These are phyloP conservation scores for Smutsia gigantea DNA, from an alignment of 2,797 vertebrate species.

Conservation along the genomic window DNA sequence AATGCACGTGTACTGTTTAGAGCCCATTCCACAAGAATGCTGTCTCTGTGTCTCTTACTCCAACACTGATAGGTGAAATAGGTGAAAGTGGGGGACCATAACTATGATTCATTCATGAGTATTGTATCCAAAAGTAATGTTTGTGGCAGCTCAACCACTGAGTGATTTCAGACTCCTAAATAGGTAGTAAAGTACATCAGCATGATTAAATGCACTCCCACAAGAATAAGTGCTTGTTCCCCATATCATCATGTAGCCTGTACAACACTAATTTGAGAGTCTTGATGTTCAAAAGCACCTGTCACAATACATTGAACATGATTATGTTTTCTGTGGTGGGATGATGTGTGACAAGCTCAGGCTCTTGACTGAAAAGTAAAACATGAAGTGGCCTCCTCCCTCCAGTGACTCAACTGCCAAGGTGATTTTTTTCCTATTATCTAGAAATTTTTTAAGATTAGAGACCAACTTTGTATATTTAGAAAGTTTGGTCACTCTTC, in stretches of 20 bases:
- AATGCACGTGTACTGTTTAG: constrained; percentile 64
- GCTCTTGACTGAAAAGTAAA: constrained; percentile 49
- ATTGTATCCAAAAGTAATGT: constrained; percentile 84
- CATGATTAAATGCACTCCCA: constrained; percentile 78
- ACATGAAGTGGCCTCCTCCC: background rate
- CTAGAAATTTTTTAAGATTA: constrained; percentile 28
- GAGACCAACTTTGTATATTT: background rate
- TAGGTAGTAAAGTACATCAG: constrained; percentile 75
- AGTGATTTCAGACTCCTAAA: constrained; percentile 84
- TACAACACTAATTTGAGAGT: constrained; percentile 66
- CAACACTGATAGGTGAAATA: constrained; percentile 72
- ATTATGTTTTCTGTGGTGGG: constrained; percentile 36
- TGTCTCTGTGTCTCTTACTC: constrained; percentile 49
- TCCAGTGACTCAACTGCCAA: background rate
- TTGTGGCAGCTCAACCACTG: constrained; percentile 77
- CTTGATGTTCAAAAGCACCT: constrained; percentile 71
- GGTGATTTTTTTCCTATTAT: background rate
- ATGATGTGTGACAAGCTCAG: background rate
- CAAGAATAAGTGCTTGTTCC: constrained; percentile 84
- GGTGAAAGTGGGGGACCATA: constrained; percentile 71
- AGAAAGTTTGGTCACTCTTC: constrained; percentile 21
- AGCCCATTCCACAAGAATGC: constrained; percentile 15
- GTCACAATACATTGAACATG: constrained; percentile 53
- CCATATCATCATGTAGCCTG: constrained; percentile 45
- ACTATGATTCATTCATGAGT: constrained; percentile 83